Conservation (phyloP, 2,113 vertebrate species). For the Leiothrix lutea region DNA sequence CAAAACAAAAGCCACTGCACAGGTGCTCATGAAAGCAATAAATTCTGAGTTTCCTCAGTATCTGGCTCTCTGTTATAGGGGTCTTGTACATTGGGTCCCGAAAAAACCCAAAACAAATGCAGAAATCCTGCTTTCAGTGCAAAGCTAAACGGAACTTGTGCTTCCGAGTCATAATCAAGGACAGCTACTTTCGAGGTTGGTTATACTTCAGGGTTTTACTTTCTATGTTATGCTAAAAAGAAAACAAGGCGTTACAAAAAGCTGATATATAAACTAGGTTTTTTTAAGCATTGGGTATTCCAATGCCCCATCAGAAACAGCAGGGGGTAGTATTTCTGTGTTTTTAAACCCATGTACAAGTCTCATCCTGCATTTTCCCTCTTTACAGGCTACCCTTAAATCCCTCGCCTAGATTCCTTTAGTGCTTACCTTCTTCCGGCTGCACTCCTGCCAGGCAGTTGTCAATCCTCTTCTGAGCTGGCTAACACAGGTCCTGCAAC, state of each 20-base stretch:
- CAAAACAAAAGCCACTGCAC: slow-evolving; percentile 42
- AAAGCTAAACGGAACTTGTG: not conserved
- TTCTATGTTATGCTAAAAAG: not conserved
- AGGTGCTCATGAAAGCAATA: slow-evolving; percentile 31
- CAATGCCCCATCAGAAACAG: slow-evolving; percentile 1
- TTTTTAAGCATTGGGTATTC: not conserved
- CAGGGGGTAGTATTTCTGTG: slow-evolving; percentile 50
- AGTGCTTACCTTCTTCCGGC: not conserved
- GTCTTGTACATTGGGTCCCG: not conserved
- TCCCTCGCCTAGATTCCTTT: not conserved
- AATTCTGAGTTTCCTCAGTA: not conserved
- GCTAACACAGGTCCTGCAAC: not conserved
- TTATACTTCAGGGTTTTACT: not conserved
- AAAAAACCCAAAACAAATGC: not conserved
- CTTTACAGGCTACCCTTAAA: not conserved
- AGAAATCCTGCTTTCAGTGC: not conserved
- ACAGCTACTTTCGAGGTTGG: not conserved
- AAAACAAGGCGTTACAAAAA: not conserved
- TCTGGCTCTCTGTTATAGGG: not conserved
- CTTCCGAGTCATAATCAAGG: not conserved
- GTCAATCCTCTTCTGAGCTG: not conserved
- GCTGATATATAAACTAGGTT: not conserved
- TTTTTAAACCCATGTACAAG: not conserved
- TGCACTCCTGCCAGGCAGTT: not conserved
- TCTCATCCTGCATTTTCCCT: not conserved